Evolutionary conservation across 2,797 vertebrate species (phyloP), one percentile per base, ranked within the genome.

Genomic region (Tarsius wallacei): DNA sequence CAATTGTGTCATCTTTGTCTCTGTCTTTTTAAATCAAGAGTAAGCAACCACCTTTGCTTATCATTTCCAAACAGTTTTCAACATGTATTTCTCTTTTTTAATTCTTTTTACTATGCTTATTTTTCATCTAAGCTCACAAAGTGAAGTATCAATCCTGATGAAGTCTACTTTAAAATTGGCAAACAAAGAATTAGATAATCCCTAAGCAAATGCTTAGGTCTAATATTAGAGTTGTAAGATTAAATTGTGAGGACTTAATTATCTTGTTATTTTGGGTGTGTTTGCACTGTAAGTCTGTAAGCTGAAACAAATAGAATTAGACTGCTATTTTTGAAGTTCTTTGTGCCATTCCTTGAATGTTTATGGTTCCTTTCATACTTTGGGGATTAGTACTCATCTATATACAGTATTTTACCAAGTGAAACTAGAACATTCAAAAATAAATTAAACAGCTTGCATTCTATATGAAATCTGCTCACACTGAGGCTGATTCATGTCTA

Each of bases 361-460:
- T 80, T 28, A 80, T 19, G 95, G 49, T 59, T 70, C 14, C 21
- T 93, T 93, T 80, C 15, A 68, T 63, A 94, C n/a, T 76, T 84
- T 63, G 19, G 33, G 95, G 36, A 91, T 95, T 64, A 73, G n/a
- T 68, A 82, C 80, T 76, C 31, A 71, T 84, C 21, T 93, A 55
- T 83, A 47, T 76, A 57, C 28, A 57, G 53, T 57, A 92, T 90
- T 92, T 96, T 74, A 93, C 53, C 12, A 87, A 33, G 7, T 61
- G 81, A 97, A 96, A 76, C 6, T 33, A 77, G 71, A 83, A 15
- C 84, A 78, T 73, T 91, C 80, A 76, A 87, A 96, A 93, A 91
- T 77, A 89, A 96, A 93, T 85, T 88, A 92, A 92, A 94, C 61
- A 77, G 57, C 24, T 94, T 87, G 63, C 28, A 61, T 90, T 86